Base-by-base conservation (phyloP, 2,113 vertebrate genomes). In the Tautogolabrus adspersus region DNA sequence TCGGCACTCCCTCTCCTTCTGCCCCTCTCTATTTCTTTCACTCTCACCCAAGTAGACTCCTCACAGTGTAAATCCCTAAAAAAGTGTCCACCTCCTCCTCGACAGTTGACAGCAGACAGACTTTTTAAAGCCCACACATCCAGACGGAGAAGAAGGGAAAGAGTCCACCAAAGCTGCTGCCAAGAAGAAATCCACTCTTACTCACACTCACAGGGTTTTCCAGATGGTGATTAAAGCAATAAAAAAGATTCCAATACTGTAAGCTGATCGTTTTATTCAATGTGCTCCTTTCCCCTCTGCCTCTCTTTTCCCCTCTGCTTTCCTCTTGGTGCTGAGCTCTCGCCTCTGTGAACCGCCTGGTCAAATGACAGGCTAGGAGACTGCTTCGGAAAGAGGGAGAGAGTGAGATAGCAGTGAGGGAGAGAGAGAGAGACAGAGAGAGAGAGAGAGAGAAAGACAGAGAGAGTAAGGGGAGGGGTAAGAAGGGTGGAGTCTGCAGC, bases 351-450 rank as follows among this genome's bases (percentile, higher is more conserved):
- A 92, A 93, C 89, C 89, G 94, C 90, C 93, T 88, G 93, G 92
- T 93, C 93, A 94, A 94, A 95, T 94, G 91, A 94, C 92, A 93
- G 88, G 84, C 89, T 92, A 75, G 87, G 88, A 83, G 89, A 83
- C 81, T 66, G 87, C 87, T 87, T 86, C 75, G 40, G 66, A 78
- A 75, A 72, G 75, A 65, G 88, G 77, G 85, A 82, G 80, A 76
- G 81, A 70, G 86, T 81, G 79, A 74, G 83, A 57, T 63, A 69
- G 81, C 44, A 69, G 85, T 47, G 83, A 55, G 83, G 61, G 74
- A 65, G 68, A 76, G 82, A 64, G 63, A 34, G 18, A 49, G 37
- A 62, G 19, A 47, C 74, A 37, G 75, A 78, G 60, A 69, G 84
- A 63, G 72, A 49, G 74, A 65, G 66, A 77, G 82, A 64, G 63